Percentiles rank a stretch among this genome's conserved stretches.
These are phyloP conservation scores for Acanthaster planci DNA, from an alignment of 35 echinoderm and acorn worm species.

Conservation along the genomic window DNA sequence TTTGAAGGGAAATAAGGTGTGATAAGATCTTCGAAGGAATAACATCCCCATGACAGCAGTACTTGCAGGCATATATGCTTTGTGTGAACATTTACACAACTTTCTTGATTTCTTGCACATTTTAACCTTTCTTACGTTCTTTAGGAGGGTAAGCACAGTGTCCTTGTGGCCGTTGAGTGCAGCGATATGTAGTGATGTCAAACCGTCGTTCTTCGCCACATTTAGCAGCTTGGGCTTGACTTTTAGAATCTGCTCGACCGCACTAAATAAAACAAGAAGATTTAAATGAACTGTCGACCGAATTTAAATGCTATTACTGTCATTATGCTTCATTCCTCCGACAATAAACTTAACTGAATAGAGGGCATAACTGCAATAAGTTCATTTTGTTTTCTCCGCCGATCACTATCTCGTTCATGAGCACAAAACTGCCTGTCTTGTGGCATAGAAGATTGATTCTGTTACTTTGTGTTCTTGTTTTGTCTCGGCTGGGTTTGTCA, in stretches of 20 bases:
- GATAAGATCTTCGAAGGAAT: too few species aligned
- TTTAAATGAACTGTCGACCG: not conserved
- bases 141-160: not conserved
- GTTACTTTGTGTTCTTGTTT: not conserved
- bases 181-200: slow-evolving; percentile 37
- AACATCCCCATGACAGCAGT: too few species aligned
- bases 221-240: not conserved
- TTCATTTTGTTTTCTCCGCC: not conserved
- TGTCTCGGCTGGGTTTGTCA: too few species aligned
- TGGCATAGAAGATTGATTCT: not conserved
- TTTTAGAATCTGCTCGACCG: not conserved
- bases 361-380: not conserved
- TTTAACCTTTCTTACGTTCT: not conserved
- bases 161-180: slow-evolving; percentile 11
- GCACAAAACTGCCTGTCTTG: not conserved
- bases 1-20: too few species aligned
- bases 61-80: too few species aligned
- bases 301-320: not conserved
- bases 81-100: too few species aligned
- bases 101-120: too few species aligned
- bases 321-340: too few species aligned
- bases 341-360: too few species aligned
- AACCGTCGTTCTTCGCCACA: not conserved
- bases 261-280: not conserved
- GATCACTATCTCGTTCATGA: not conserved